A percentile compares a stretch with the other conserved stretches of the same genome.
Conservation (phyloP, 2,888 invertebrate species). For the Campoletis raptor region DNA sequence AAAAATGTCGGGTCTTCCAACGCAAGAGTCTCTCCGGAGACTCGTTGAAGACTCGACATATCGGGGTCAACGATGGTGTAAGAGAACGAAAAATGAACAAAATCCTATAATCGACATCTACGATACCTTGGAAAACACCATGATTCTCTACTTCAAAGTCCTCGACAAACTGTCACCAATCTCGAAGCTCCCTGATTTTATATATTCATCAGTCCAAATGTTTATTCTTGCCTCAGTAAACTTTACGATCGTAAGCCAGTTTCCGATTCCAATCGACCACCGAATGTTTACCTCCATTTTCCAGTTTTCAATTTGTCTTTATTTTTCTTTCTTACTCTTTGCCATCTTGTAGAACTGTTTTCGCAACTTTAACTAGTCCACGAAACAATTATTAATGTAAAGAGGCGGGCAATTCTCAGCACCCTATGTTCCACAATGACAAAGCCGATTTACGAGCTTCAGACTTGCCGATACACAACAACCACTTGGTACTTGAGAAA, state of each 20-base stretch:
- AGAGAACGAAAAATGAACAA: too few species aligned
- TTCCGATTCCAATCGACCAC: constrained; percentile 49
- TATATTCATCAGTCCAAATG: constrained; percentile 21
- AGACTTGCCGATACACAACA: constrained; percentile 26
- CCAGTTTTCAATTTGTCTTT: background rate
- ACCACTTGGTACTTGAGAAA: background rate
- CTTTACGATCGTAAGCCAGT: constrained; percentile 41
- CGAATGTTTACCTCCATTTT: constrained; percentile 40
- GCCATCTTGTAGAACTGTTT: background rate
- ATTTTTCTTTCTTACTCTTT: background rate
- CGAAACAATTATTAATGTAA: constrained; percentile 54
- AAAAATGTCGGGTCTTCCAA: constrained; percentile 23
- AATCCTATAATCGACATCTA: constrained; percentile 2
- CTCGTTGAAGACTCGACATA: constrained; percentile 19
- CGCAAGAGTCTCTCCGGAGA: background rate
- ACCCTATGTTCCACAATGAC: constrained; percentile 17
- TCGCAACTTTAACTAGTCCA: constrained; percentile 23
- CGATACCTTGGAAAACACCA: constrained; percentile 57
- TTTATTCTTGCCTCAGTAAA: constrained; percentile 6
- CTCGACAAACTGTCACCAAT: constrained; percentile 25
- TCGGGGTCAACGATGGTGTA: background rate
- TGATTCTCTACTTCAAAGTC: constrained; percentile 30
- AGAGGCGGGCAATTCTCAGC: background rate
- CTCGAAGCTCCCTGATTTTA: constrained; percentile 25
- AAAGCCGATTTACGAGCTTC: constrained; percentile 63